Evolutionary conservation across 1,140 invertebrate genomes (phyloP).

Genomic region (Drosophila athabasca): DNA sequence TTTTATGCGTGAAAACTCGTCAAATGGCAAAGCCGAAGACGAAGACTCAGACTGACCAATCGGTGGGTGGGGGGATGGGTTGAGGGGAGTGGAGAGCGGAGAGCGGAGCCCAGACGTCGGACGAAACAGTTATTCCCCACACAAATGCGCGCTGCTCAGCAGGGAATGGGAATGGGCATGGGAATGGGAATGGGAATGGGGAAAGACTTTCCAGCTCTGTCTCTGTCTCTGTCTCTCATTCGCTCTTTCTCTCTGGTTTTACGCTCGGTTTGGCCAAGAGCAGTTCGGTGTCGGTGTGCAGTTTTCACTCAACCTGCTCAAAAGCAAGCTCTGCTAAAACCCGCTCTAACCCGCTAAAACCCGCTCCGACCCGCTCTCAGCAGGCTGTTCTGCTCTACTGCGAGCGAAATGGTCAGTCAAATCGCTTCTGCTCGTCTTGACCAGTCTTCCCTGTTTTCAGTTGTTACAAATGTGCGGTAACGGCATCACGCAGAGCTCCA

Average conservation of each 20-base stretch:
- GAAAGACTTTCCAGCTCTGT: conserved; percentile 15
- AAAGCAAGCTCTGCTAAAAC: conserved; percentile 6
- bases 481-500: conserved; percentile 67
- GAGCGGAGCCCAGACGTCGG: conserved; percentile 16
- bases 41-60: conserved; percentile 27
- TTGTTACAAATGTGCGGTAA: conserved; percentile 77
- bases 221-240: conserved; percentile 3
- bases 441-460: conserved; percentile 63
- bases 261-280: conserved; percentile 36
- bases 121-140: conserved; percentile 37
- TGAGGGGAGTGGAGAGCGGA: background rate
- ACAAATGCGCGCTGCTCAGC: conserved; percentile 1
- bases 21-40: conserved; percentile 57
- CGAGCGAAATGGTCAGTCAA: conserved; percentile 71
- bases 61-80: background rate
- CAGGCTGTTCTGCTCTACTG: conserved; percentile 62
- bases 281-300: conserved; percentile 30
- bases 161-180: conserved; percentile 29
- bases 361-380: conserved; percentile 17
- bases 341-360: conserved; percentile 10
- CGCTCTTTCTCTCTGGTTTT: conserved; percentile 36
- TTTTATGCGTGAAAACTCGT: conserved; percentile 79
- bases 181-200: background rate
- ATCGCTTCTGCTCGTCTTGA: conserved; percentile 50
- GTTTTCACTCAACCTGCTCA: conserved; percentile 46